Conservation (phyloP, 2,888 invertebrate species). For the Macrosiphum euphorbiae region DNA sequence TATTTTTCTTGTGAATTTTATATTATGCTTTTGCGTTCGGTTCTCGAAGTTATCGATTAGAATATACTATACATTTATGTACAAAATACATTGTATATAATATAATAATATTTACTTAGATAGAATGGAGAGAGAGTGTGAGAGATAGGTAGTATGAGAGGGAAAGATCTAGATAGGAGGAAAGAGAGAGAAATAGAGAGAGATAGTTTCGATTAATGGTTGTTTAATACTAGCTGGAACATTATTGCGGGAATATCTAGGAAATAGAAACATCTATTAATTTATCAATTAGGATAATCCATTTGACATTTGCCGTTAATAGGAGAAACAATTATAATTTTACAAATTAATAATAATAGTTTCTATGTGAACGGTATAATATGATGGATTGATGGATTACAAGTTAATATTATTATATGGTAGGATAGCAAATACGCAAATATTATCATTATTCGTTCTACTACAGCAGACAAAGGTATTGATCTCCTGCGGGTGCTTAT, state of each 20-base stretch:
- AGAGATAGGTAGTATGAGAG: not conserved
- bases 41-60: not conserved
- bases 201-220: not conserved
- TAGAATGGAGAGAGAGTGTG: not conserved
- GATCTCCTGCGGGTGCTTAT: not conserved
- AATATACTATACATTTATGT: not conserved
- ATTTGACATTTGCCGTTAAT: not conserved
- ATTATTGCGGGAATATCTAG: not conserved
- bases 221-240: not conserved
- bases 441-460: constrained; percentile 3
- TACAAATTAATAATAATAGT: constrained; percentile 9
- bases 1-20: not conserved
- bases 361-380: not conserved
- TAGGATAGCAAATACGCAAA: constrained; percentile 2
- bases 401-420: not conserved
- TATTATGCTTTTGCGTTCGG: not conserved
- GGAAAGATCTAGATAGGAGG: not conserved
- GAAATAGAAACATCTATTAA: not conserved
- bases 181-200: not conserved
- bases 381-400: not conserved
- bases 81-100: not conserved
- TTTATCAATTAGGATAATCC: constrained; percentile 14
- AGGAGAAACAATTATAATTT: constrained; percentile 11
- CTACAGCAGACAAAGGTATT: not conserved
- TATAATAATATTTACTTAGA: not conserved